These are phyloP conservation scores for Spodoptera picta DNA, from an alignment of 2,888 invertebrate genomes.

Conservation along the genomic window DNA sequence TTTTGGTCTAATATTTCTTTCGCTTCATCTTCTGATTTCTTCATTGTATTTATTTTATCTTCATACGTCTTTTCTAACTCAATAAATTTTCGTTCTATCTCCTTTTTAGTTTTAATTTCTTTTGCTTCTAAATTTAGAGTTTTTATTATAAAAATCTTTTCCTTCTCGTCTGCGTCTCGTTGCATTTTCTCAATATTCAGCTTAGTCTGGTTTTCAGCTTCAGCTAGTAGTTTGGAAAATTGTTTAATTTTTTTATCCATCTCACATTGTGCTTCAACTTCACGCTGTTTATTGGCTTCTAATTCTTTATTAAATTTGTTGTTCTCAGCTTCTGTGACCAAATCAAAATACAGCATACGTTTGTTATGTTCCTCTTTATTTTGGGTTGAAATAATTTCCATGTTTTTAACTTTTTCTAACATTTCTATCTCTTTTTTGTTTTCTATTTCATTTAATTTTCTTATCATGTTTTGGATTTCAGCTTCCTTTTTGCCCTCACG, in stretches of 20 bases:
- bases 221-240: no score
- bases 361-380: slow-evolving; percentile 7
- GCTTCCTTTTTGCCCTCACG: slow-evolving; percentile 5
- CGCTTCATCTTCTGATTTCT: slow-evolving; percentile 8
- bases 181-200: slow-evolving; percentile 11
- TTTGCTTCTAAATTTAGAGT: no score
- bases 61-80: no score
- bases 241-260: slow-evolving; percentile 5
- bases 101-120: slow-evolving; percentile 8
- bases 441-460: slow-evolving; percentile 3
- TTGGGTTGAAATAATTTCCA: slow-evolving; percentile 4
- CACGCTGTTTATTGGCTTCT: slow-evolving; percentile 19
- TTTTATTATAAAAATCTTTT: background rate
- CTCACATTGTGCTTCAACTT: background rate
- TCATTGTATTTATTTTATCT: background rate
- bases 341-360: slow-evolving; percentile 3
- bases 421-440: background rate
- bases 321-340: slow-evolving; percentile 4
- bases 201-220: background rate
- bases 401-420: background rate
- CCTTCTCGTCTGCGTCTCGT: slow-evolving; percentile 15
- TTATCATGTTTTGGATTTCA: slow-evolving; percentile 13
- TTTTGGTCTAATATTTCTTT: slow-evolving; percentile 10
- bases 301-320: slow-evolving; percentile 10
- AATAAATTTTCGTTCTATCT: background rate